Base-by-base conservation (phyloP, 2,888 invertebrate species). In the Gymnosoma rotundatum region DNA sequence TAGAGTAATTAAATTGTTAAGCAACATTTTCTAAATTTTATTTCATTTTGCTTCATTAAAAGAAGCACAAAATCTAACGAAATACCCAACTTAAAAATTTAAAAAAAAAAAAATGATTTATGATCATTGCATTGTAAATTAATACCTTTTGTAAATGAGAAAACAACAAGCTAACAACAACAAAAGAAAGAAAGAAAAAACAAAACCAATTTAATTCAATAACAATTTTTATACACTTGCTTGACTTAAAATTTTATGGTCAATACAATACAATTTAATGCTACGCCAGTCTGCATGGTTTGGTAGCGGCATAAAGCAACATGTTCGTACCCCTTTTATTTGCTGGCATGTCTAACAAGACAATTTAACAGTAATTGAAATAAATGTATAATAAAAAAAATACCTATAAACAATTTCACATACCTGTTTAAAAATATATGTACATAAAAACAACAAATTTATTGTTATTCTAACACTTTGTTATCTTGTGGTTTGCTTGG, bases 191-290 rank as follows among this genome's bases (percentile, higher is more conserved):
- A n/a, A 79, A 61, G 8, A 50, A 36, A 32, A 21, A 42, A 73
- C 14, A 56, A 75, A 66, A 64, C 70, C 63, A 63, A 74, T 75
- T 81, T 74, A 81, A 75, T 75, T 70, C 69, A 70, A 75, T 81
- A 81, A 60, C 63, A 12, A 48, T 48, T 74, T 73, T 56, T 48
- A 42, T 66, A 75, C 56, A 69, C 74, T 75, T 45, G 67, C 21
- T 60, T 81, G 69, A 69, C 48, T 80, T 79, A 70, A 32, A n/a
- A 63, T 60, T 67, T 48, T 75, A 74, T 81, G 69, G 80, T 69
- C 74, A 81, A 67, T 54, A 69, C 18, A 60, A 45, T 16, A 73
- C 18, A 48, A n/a, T 48, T 16, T n/a, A 2, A 42, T 60, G 42
- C 14, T 42, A n/a, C 5, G 32, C 32, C 32, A 32, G 32, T 10